Evolutionary conservation across 92 coral and sea anemone species (phyloP), one percentile per base, ranked within the genome.

Genomic region (Metridium senile): DNA sequence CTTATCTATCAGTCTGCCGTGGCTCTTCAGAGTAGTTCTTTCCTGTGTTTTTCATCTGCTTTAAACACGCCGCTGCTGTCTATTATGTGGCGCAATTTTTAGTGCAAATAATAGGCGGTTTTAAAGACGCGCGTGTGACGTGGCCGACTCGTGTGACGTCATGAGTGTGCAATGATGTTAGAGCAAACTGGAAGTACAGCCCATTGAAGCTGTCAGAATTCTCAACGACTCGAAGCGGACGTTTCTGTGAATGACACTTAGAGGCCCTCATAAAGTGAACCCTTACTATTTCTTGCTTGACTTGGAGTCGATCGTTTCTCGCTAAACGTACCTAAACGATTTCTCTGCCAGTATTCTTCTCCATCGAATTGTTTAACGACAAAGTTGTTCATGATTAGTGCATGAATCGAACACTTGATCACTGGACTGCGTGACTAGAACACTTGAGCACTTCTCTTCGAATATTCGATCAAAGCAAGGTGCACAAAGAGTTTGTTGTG

Each of bases 201-300:
- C 45, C 49, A 58, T 73, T 58, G 27, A 73, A 35, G 26, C 54
- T 73, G 78, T 73, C 78, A 73, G 57, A 63, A 56, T 30, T 73
- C 67, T 56, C 78, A 73, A 58, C 66, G 56, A 73, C 53, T 34
- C 30, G 22, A 58, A 62, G 68, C 78, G 78, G 66, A 58, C 68
- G 68, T 73, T 57, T 28, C 78, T 73, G 2, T 16, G 35, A 58
- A 58, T 73, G 67, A 33, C 67, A 58, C 68, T 58, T 73, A 31
- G 51, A 28, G 46, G 29, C 33, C 54, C 43, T 63, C 68, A 73
- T 33, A 56, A 73, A 73, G 64, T 19, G 52, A 26, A 30, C 1
- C 47, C 31, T 22, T 21, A 23, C 30, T 16, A n/a, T 73, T 34
- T 43, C 51, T 73, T 25, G 30, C 68, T 33, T 73, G 25, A 58